Evolutionary conservation across 2,113 vertebrate genomes (phyloP), one percentile per base, ranked within the genome.

Genomic region (Leptodactylus fuscus): DNA sequence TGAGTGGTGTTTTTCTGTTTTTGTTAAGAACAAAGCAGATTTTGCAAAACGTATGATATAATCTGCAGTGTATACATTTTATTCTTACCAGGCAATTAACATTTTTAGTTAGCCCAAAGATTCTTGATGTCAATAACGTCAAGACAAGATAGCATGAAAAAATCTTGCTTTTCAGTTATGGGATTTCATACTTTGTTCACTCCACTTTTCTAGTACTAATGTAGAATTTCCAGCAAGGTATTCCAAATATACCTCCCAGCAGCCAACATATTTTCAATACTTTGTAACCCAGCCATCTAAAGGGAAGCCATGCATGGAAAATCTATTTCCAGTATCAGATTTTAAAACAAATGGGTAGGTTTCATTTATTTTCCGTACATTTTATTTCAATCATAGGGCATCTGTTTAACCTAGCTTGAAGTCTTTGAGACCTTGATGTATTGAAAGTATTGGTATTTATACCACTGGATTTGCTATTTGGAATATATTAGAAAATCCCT

Each of bases 281-380:
- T 82, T 60, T 75, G 38, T 24, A 83, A 55, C 20, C n/a, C 46
- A 38, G 1, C 36, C 51, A 60, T 74, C 53, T 58, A 76, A 62
- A 76, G 51, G 12, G 53, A 67, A 60, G 18, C 36, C 55, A 83
- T 75, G 82, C 51, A 62, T 75, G 70, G 70, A 83, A 83, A 83
- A 83, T 83, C 24, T 83, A 75, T 53, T 83, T 83, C 18, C 53
- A 75, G 51, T 75, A 75, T 75, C 82, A 83, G n/a, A 62, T 83
- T 75, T 75, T 60, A 46, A 75, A 75, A 48, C 70, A 75, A 48
- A 55, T 75, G 70, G 51, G 34, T 75, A 62, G 15, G 5, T 34
- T 60, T 62, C 44, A 41, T 34, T 60, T 38, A 62, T 83, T 83
- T 83, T 83, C 70, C 82, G 76, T 71, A 27, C 9, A 55, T 62